These are phyloP conservation scores for Cancer borealis DNA, from an alignment of 2,888 invertebrate genomes.

Conservation along the genomic window DNA sequence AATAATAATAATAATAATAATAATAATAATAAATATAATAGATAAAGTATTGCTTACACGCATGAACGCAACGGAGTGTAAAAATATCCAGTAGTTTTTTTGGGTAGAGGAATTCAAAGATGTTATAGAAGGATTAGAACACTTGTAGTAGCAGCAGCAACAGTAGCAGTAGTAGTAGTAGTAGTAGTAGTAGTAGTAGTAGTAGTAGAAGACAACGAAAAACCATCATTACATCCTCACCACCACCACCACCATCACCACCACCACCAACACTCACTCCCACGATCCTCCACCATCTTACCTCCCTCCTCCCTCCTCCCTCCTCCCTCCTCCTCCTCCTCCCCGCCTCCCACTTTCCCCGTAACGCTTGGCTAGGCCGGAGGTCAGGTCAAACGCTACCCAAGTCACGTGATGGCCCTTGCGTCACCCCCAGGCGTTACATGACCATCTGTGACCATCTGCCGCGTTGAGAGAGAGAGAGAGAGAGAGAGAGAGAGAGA, in stretches of 20 bases:
- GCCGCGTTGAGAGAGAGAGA: neutral
- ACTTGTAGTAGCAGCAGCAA: too few species aligned
- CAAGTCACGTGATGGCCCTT: neutral
- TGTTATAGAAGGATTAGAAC: too few species aligned
- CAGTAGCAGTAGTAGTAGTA: neutral
- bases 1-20: too few species aligned
- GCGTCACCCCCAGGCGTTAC: conserved; percentile 15
- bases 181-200: conserved; percentile 20
- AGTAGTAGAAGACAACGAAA: neutral
- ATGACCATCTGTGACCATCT: neutral
- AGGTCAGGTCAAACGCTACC: conserved; percentile 24
- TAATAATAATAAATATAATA: too few species aligned
- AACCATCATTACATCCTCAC: neutral
- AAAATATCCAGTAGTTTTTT: too few species aligned
- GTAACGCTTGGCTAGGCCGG: neutral
- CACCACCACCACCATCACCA: neutral
- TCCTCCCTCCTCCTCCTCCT: neutral
- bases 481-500: neutral
- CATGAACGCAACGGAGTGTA: too few species aligned
- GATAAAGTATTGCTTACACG: too few species aligned
- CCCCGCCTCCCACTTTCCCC: conserved; percentile 23
- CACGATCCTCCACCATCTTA: neutral
- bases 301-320: neutral
- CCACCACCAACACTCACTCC: neutral
- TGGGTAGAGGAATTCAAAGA: too few species aligned